phyloP scores from a whole-genome alignment of 2,113 vertebrate species.

The Cromileptes altivelis region DNA sequence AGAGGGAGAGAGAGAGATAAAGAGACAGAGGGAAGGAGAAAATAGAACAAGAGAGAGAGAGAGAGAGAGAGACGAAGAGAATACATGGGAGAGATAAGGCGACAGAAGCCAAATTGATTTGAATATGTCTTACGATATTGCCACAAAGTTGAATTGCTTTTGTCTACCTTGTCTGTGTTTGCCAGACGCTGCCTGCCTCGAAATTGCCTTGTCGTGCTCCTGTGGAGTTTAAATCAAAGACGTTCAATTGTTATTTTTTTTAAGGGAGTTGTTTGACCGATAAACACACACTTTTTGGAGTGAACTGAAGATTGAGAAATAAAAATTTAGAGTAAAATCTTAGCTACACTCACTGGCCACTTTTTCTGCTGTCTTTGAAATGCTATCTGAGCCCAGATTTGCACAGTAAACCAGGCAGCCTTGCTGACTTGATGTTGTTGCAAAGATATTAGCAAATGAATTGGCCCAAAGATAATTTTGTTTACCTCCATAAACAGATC shows the following conservation, averaged over 20 bases:
- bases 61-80: constrained; percentile 5
- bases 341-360: neutral
- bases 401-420: constrained; percentile 16
- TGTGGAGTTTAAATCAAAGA: constrained; percentile 46
- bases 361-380: constrained; percentile 24
- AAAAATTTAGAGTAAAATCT: constrained; percentile 4
- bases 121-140: constrained; percentile 42
- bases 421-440: constrained; percentile 48
- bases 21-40: constrained; percentile 41
- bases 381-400: constrained; percentile 10
- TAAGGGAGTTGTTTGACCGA: neutral
- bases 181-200: constrained; percentile 29
- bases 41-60: constrained; percentile 25
- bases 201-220: constrained; percentile 46
- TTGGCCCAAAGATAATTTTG: constrained; percentile 69
- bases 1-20: constrained; percentile 48
- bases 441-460: constrained; percentile 72
- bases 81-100: constrained; percentile 32
- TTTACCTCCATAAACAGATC: constrained; percentile 75
- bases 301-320: neutral
- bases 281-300: constrained; percentile 1
- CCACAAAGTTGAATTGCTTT: constrained; percentile 54
- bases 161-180: constrained; percentile 42
- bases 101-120: constrained; percentile 54
- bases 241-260: constrained; percentile 35